Conservation (phyloP, 2,888 invertebrate genomes). For the Drosophila maculinotata region DNA sequence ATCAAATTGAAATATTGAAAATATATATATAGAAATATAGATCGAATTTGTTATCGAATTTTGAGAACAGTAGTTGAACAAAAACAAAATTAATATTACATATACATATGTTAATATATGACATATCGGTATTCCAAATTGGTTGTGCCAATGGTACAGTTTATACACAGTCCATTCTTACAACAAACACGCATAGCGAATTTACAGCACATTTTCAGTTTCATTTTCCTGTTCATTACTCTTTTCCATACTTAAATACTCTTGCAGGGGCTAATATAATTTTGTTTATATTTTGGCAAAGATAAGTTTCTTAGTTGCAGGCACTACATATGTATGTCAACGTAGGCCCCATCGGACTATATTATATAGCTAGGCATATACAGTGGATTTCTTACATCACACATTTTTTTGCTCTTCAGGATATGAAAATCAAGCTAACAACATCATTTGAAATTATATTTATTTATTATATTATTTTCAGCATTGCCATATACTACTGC, state of each 20-base stretch:
- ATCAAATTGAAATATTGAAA: constrained; percentile 48
- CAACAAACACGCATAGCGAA: constrained; percentile 77
- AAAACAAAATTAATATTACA: constrained; percentile 17
- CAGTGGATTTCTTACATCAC: too few species aligned
- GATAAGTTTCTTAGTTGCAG: too few species aligned
- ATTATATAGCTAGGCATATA: too few species aligned
- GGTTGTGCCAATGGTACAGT: constrained; percentile 54
- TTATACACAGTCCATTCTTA: constrained; percentile 62
- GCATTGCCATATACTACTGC: neutral
- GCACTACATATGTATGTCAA: too few species aligned
- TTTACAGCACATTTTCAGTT: constrained; percentile 69
- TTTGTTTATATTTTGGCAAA: too few species aligned
- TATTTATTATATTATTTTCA: too few species aligned
- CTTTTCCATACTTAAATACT: constrained; percentile 4
- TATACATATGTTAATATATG: neutral
- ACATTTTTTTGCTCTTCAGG: too few species aligned
- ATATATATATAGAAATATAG: constrained; percentile 8
- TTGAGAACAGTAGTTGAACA: constrained; percentile 8
- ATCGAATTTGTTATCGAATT: constrained; percentile 35
- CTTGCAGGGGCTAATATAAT: constrained; percentile 1
- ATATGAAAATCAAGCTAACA: too few species aligned
- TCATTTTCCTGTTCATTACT: neutral
- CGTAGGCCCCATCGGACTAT: too few species aligned
- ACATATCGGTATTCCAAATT: constrained; percentile 29
- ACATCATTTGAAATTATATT: too few species aligned